These are phyloP conservation scores for human (Homo sapiens) DNA, from an alignment of 2,113 vertebrate species.

Conservation along the genomic window GRCh38 chr7:125358001-125358500, in stretches of 20 bases:
- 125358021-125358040: neutral
- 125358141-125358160: neutral
- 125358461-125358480: neutral
- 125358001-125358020: neutral
- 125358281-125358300: neutral
- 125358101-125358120: neutral
- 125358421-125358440: neutral
- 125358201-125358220: neutral
- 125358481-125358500: neutral
- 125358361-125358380: neutral
- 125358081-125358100: neutral
- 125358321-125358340: neutral
- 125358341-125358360: neutral
- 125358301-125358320: neutral
- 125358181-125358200: neutral
- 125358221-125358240: neutral
- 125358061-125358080: neutral
- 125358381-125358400: neutral
- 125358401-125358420: neutral
- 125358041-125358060: neutral
- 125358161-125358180: neutral
- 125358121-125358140: neutral
- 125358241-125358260: neutral
- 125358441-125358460: neutral
- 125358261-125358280: neutral